Conservation (phyloP, 2,797 vertebrate genomes). For the Tokudaia tokunoshimensis region DNA sequence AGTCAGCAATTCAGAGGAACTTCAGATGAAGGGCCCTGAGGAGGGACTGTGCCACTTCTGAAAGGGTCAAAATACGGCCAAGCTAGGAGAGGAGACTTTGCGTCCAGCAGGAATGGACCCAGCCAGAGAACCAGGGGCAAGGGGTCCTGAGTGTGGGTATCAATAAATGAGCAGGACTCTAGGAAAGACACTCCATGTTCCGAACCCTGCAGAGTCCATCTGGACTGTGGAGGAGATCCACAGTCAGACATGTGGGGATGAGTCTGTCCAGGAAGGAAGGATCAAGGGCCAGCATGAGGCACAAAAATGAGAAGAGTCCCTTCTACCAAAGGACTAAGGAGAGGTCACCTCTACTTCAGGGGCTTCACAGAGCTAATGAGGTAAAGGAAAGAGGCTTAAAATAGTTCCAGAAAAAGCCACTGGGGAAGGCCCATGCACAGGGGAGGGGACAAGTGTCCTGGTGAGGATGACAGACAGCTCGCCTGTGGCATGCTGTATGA, state of each 20-base stretch:
- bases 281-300: neutral
- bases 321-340: neutral
- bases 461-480: neutral
- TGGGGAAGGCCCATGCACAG: neutral
- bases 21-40: neutral
- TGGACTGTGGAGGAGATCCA: fast-evolving
- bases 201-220: neutral
- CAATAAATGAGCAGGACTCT: neutral
- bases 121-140: neutral
- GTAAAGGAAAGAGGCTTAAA: neutral
- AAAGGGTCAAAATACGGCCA: neutral
- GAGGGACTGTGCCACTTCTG: neutral
- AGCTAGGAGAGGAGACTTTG: neutral
- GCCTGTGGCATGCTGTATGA: neutral
- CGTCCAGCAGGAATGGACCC: neutral
- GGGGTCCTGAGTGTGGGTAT: neutral
- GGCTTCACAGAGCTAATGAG: constrained; percentile 2
- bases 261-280: neutral
- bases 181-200: neutral
- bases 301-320: neutral
- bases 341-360: neutral
- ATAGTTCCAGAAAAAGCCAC: neutral
- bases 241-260: neutral
- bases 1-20: neutral
- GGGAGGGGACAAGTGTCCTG: neutral